Base-by-base conservation (phyloP, 2,888 invertebrate species). In the Bellardia pandia region DNA sequence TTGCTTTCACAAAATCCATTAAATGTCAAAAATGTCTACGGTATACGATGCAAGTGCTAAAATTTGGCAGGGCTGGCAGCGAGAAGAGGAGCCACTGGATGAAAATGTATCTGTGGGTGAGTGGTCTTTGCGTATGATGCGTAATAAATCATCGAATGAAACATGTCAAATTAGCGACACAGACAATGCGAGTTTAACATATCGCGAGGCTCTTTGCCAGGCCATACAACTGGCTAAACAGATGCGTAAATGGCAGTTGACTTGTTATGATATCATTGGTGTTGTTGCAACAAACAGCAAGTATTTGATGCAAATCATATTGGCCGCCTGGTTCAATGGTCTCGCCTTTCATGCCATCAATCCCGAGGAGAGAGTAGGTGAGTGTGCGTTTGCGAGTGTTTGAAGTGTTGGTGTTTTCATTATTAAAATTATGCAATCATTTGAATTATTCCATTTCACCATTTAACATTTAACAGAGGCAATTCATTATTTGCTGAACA, bases 241-340 rank as follows among this genome's bases (percentile, higher is more conserved):
- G 37, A 88, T 92, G 40, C 72, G 79, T 9, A 68, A 85, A 1
- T 82, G 88, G 56, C 87, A 90, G 4, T 88, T 91, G 3, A 56
- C 33, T 2, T 80, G 88, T 79, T 87, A 89, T 8, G 89, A 92
- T 56, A 88, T 91, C 42, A 89, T 92, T 37, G 92, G 92, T 8
- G 60, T 92, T 13, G 66, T 91, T 23, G 91, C 90, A 6, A 86
- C 89, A 0, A 92, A 92, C 75, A 88, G 89, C 4, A 91, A 90
- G 0, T 89, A 91, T 81, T 33, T 92, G 51, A 90, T 90, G 1
- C 89, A 91, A 0, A 48, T 92, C 37, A 90, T 88, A 37, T 90
- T 92, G 72, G 92, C 92, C 7, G 91, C 91, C 7, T 86, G 91
- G 16, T 91, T 92, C 74, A 91, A 91, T 83, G 90, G 90, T 11